Evolutionary conservation across 2,113 vertebrate species (phyloP), one percentile per base, ranked within the genome.

Genomic region (Hyaena hyaena): DNA sequence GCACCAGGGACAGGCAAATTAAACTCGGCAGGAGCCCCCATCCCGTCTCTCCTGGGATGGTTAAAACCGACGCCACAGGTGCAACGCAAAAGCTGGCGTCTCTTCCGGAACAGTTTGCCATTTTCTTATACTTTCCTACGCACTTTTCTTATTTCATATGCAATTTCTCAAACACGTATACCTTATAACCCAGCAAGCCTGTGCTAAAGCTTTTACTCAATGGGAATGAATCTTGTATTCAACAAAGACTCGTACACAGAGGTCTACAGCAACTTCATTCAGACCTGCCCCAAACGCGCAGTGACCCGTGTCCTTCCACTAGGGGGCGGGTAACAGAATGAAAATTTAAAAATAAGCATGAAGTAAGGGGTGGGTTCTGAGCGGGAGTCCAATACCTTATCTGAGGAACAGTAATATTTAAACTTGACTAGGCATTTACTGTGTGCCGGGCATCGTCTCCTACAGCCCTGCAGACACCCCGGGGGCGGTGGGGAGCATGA

Each of bases 281-380:
- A 58, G 23, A 26, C 5, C 16, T 1, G 63, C 43, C 11, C 31
- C 2, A 50, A 14, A 4, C 1, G 12, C 7, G 35, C 2, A 23
- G 19, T 6, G 33, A 26, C n/a, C 0, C 0, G 21, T 0, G 4
- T 17, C 43, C 8, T n/a, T 77, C 8, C 39, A 24, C 5, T 3
- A 23, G 31, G 2, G 2, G 43, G 17, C 24, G 15, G 23, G 2
- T 28, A 39, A 17, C n/a, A 88, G 15, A 48, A 35, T n/a, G 26
- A 24, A 82, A 81, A 35, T 48, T 19, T 19, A 43, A 85, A 86
- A 88, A 33, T 39, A 82, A 73, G 50, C 82, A 50, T 45, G n/a
- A 83, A 53, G 33, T n/a, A 5, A 55, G 26, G 43, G 21, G 9
- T 55, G 12, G 3, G 50, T 28, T 63, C 82, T 45, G 65, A 86